A percentile compares a stretch with the other conserved stretches of the same genome.
Evolutionary conservation across 2,888 invertebrate genomes (phyloP).

Genomic region (Lasius platythorax): DNA sequence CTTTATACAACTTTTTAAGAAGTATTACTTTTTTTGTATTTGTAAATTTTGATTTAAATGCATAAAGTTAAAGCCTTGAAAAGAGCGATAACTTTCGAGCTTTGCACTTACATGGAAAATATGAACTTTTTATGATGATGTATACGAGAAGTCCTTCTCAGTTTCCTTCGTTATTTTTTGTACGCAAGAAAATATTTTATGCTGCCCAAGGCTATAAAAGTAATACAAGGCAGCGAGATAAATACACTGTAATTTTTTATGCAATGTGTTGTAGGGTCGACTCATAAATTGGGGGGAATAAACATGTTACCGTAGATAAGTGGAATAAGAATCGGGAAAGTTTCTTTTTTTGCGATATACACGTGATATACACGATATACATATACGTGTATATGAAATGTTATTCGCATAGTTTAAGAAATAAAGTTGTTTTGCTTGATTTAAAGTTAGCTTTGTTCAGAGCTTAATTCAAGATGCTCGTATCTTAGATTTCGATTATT

Average conservation of each 20-base stretch:
- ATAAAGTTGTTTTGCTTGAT: background rate
- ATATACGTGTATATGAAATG: background rate
- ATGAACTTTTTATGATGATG: background rate
- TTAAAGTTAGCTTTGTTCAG: background rate
- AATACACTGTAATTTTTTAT: background rate
- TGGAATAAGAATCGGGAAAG: background rate
- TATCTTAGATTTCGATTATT: background rate
- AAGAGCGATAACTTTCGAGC: background rate
- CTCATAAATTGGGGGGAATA: background rate
- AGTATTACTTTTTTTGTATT: background rate
- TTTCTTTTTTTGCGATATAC: background rate
- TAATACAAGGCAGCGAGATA: background rate
- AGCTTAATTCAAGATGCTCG: background rate
- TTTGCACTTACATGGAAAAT: background rate
- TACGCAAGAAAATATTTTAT: background rate
- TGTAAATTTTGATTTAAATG: conserved; percentile 19
- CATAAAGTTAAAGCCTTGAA: background rate
- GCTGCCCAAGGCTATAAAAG: background rate
- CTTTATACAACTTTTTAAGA: background rate
- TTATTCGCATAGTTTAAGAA: background rate
- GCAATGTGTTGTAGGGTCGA: background rate
- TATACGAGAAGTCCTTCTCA: background rate
- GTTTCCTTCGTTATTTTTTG: background rate
- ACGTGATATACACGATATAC: too few species aligned
- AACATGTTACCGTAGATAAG: conserved; percentile 4